A percentile compares a stretch with the other conserved stretches of the same genome.
phyloP scores from a whole-genome alignment of 2,797 vertebrate genomes.

The Coranthus polyacanthus region DNA sequence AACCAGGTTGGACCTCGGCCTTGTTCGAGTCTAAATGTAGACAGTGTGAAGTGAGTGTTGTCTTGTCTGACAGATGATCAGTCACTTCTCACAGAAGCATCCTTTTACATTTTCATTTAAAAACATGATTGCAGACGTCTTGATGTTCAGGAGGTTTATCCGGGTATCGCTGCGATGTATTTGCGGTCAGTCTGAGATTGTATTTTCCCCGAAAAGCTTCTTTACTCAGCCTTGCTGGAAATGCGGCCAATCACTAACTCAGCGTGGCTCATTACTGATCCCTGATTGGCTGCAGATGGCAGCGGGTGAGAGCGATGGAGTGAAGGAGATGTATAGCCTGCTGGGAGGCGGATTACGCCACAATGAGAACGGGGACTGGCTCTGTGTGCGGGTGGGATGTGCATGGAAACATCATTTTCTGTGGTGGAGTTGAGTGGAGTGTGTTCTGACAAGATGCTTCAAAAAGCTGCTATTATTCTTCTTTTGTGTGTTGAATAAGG shows the following conservation, averaged over 20 bases:
- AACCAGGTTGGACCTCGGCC: too few relatives aligned
- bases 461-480: too few relatives aligned
- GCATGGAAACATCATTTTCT: neutral
- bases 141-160: neutral
- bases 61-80: too few relatives aligned
- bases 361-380: slow-evolving; percentile 6
- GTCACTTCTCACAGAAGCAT: too few relatives aligned
- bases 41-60: too few relatives aligned
- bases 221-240: slow-evolving; percentile 3
- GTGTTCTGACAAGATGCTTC: neutral
- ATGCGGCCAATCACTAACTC: slow-evolving; percentile 16
- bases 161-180: neutral
- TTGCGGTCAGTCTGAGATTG: neutral
- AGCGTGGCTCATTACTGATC: slow-evolving; percentile 10
- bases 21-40: too few relatives aligned
- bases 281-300: slow-evolving; percentile 27
- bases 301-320: too few relatives aligned
- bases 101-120: too few relatives aligned
- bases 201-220: slow-evolving; percentile 1
- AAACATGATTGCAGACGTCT: too few relatives aligned
- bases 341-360: slow-evolving; percentile 13
- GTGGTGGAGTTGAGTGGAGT: neutral
- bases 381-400: neutral
- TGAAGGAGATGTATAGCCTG: slow-evolving; percentile 7
- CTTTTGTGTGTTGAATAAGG: too few relatives aligned